Base-by-base conservation (phyloP, 30 jellyfish, hydroid and myxozoan genomes). In the Morbakka virulenta region DNA sequence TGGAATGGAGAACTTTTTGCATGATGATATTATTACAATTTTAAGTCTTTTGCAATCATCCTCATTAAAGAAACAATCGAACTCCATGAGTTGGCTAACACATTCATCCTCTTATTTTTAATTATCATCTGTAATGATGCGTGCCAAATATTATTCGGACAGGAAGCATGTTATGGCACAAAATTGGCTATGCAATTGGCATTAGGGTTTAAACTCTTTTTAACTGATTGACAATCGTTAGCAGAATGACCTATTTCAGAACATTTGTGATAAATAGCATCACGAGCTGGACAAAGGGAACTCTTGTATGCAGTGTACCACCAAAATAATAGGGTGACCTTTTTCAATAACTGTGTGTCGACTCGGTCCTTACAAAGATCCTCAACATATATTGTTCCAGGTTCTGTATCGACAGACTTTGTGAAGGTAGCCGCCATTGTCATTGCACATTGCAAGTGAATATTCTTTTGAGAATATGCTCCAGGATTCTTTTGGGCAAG, bases 231-330 rank as follows among this genome's bases (percentile, higher is more conserved):
- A 30, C 82, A 79, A 4, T 67, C 91, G 26, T 68, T 49, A 23
- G 91, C 91, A 67, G 69, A 79, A 79, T 79, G 87, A 17, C 87
- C 91, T 53, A 35, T 69, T 61, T 68, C 53, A 0, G 86, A 66
- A 41, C 89, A 77, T 20, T 63, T 33, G 41, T 71, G 83, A 24
- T 74, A 71, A 49, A 47, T 47, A 27, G 50, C 65, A 79, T 74
- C 65, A 31, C 65, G 76, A 35, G 86, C 84, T 23, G 86, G 86
- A 50, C 86, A 74, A n/a, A n/a, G n/a, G n/a, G n/a, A n/a, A n/a
- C n/a, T n/a, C n/a, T n/a, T n/a, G n/a, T n/a, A n/a, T n/a, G 77
- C 4, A 35, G 85, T 34, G 20, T 22, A 20, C 63, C 32, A 31
- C 78, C 77, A 49, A 50, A 49, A 41, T 41, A 17, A 25, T 28